Conservation (phyloP, 37 sponge, comb jelly and placozoan species). For the Spongia lamella region DNA sequence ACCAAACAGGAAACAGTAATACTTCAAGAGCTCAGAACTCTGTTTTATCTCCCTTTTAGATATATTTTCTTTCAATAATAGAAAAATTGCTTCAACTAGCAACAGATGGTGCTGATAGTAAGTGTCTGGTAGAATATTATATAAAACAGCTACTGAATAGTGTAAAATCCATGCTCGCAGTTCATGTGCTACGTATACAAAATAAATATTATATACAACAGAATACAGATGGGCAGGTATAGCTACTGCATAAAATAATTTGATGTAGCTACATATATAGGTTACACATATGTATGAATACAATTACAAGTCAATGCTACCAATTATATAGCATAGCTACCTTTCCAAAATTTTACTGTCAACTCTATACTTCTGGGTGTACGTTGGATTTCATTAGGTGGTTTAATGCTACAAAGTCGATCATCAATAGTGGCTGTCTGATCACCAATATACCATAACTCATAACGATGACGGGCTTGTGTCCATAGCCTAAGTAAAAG, state of each 20-base stretch:
- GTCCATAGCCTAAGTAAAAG: slow-evolving; percentile 42
- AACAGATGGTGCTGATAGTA: slow-evolving; percentile 46
- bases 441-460: slow-evolving; percentile 38
- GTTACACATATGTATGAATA: too few species aligned
- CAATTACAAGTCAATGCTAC: too few species aligned
- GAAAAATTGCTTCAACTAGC: slow-evolving; percentile 30
- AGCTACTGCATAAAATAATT: too few species aligned
- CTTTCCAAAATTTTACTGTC: slow-evolving; percentile 17
- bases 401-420: slow-evolving; percentile 19
- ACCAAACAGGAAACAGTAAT: slow-evolving; percentile 36
- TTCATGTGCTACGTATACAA: slow-evolving; percentile 35
- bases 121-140: slow-evolving; percentile 10
- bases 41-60: slow-evolving; percentile 12
- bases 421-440: background rate
- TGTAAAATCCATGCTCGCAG: slow-evolving; percentile 39
- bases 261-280: too few species aligned
- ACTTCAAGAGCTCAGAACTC: slow-evolving; percentile 3
- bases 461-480: slow-evolving; percentile 5
- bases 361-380: background rate
- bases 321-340: too few species aligned
- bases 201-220: background rate
- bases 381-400: slow-evolving; percentile 35
- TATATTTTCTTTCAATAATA: slow-evolving; percentile 32
- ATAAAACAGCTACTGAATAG: slow-evolving; percentile 26
- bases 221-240: background rate